Percentiles rank a stretch among this genome's conserved stretches.
Evolutionary conservation across 2,888 invertebrate genomes (phyloP).

Genomic region (Drosophila mettleri): DNA sequence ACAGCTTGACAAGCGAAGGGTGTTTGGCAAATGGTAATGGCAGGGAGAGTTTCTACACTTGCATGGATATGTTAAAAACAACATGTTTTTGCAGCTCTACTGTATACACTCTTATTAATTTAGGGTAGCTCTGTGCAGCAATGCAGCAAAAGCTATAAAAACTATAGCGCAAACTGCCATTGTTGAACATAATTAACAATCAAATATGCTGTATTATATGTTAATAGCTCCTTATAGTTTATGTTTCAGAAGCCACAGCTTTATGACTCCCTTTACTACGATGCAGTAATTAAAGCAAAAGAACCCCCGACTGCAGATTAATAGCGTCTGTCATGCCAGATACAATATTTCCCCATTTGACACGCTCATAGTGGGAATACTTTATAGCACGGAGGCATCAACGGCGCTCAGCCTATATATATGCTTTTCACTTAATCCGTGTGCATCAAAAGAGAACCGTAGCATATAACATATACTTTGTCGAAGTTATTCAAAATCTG

Average conservation of each 20-base stretch:
- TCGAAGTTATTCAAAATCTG: too few species aligned
- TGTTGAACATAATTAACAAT: background rate
- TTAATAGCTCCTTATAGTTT: background rate
- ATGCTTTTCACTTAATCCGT: too few species aligned
- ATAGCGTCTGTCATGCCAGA: background rate
- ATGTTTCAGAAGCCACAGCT: background rate
- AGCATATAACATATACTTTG: too few species aligned
- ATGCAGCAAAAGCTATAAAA: background rate
- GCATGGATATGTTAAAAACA: conserved; percentile 63
- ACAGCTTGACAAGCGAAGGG: background rate
- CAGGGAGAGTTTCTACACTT: conserved; percentile 3
- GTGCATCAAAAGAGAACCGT: too few species aligned
- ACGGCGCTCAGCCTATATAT: too few species aligned
- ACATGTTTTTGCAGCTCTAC: conserved; percentile 59
- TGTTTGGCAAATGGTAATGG: background rate
- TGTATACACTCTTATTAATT: conserved; percentile 23
- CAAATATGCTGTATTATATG: background rate
- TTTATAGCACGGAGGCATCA: too few species aligned
- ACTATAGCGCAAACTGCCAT: background rate
- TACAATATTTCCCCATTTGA: too few species aligned
- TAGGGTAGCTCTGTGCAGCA: background rate
- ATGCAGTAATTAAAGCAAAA: background rate
- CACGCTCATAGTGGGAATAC: too few species aligned
- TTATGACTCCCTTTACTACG: background rate
- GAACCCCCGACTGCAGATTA: background rate